Conservation (phyloP, 2,113 vertebrate species). For the Chrysochloris asiatica region DNA sequence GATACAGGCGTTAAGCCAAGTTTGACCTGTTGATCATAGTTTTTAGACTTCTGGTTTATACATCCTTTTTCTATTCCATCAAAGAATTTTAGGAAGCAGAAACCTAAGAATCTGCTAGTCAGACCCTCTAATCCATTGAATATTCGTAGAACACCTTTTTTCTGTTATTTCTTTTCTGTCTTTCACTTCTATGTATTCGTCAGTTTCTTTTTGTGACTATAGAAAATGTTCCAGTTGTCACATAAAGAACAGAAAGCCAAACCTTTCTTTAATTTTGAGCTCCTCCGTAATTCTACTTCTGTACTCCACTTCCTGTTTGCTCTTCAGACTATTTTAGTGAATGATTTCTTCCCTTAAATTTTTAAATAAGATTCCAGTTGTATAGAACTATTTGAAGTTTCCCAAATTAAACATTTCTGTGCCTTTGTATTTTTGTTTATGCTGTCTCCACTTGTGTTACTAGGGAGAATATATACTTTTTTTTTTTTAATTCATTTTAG, state of each 20-base stretch:
- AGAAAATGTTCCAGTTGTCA: neutral
- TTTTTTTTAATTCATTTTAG: neutral
- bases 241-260: neutral
- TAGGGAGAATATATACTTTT: neutral
- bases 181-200: neutral
- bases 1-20: neutral
- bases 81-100: neutral
- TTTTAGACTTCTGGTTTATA: neutral
- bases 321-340: neutral
- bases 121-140: neutral
- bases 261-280: neutral
- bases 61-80: neutral
- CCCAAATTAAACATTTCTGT: neutral
- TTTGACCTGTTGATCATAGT: neutral
- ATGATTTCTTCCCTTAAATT: neutral
- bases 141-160: neutral
- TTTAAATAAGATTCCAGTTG: neutral
- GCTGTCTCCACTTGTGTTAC: neutral
- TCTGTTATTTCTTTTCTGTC: neutral
- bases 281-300: neutral
- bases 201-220: neutral
- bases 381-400: neutral
- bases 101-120: neutral
- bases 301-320: neutral
- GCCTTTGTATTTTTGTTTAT: constrained; percentile 22